These are phyloP conservation scores for Xenotilapia longispinis DNA, from an alignment of 2,113 vertebrate species.

Conservation along the genomic window DNA sequence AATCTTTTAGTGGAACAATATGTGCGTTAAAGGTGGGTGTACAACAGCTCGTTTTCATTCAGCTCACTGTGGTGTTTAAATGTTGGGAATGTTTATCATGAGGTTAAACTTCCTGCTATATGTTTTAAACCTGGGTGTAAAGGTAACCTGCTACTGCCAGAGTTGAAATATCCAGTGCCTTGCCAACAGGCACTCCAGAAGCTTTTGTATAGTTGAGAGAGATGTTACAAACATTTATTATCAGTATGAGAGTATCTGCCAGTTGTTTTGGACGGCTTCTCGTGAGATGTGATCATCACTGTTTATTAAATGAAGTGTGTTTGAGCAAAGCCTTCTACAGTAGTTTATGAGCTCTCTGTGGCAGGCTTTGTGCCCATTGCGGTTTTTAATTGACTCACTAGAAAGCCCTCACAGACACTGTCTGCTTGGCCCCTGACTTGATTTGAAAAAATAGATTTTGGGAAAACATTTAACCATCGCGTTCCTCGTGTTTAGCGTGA, in stretches of 20 bases:
- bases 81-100: background rate
- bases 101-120: background rate
- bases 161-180: background rate
- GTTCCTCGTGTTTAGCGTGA: background rate
- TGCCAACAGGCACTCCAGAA: background rate
- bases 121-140: background rate
- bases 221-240: background rate
- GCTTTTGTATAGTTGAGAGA: background rate
- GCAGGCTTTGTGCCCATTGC: background rate
- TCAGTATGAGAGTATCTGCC: background rate
- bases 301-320: background rate
- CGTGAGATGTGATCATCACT: background rate
- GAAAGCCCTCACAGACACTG: background rate
- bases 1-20: background rate
- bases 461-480: background rate
- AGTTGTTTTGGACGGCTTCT: background rate
- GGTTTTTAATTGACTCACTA: constrained; percentile 4
- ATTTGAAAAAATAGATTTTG: background rate
- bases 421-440: background rate
- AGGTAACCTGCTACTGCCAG: background rate
- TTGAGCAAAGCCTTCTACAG: background rate
- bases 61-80: background rate
- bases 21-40: background rate
- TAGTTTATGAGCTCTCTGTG: background rate
- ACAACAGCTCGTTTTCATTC: background rate